Evolutionary conservation across 2,888 invertebrate genomes (phyloP).

Genomic region (Microchrysa polita): DNA sequence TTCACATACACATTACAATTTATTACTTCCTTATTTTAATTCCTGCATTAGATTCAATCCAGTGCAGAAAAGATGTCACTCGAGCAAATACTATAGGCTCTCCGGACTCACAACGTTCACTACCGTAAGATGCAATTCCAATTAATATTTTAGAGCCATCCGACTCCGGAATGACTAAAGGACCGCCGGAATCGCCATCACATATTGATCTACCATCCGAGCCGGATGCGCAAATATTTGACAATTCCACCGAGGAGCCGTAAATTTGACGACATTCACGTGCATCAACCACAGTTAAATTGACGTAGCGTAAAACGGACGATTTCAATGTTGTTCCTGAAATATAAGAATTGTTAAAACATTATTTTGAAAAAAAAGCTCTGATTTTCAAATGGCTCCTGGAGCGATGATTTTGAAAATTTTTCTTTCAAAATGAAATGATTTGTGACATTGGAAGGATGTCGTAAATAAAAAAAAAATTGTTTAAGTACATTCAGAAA

Average conservation of each 20-base stretch:
- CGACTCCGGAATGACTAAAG: conserved; percentile 52
- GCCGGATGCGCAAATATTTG: conserved; percentile 62
- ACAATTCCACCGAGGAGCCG: conserved; percentile 60
- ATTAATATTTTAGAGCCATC: background rate
- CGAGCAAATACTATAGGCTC: conserved; percentile 55
- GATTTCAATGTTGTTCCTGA: conserved; percentile 54
- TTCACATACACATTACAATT: too few relatives aligned
- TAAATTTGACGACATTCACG: conserved; percentile 62
- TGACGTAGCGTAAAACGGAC: conserved; percentile 62
- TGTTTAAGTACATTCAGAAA: too few relatives aligned
- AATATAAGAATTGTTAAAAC: too few relatives aligned
- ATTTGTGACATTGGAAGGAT: too few relatives aligned
- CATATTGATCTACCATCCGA: conserved; percentile 59
- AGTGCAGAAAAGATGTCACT: conserved; percentile 54
- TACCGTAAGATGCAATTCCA: conserved; percentile 40
- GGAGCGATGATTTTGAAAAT: too few relatives aligned
- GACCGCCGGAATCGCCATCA: conserved; percentile 60
- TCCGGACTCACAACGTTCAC: conserved; percentile 54
- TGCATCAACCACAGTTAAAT: conserved; percentile 62
- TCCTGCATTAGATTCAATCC: conserved; percentile 55
- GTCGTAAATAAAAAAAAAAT: too few relatives aligned
- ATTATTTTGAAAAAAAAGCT: too few relatives aligned
- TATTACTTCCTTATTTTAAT: conserved; percentile 44
- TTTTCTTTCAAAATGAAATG: too few relatives aligned
- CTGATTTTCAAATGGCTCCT: too few relatives aligned